Evolutionary conservation across 2,113 vertebrate species (phyloP).

Genomic region (Dryoscopus gambensis): DNA sequence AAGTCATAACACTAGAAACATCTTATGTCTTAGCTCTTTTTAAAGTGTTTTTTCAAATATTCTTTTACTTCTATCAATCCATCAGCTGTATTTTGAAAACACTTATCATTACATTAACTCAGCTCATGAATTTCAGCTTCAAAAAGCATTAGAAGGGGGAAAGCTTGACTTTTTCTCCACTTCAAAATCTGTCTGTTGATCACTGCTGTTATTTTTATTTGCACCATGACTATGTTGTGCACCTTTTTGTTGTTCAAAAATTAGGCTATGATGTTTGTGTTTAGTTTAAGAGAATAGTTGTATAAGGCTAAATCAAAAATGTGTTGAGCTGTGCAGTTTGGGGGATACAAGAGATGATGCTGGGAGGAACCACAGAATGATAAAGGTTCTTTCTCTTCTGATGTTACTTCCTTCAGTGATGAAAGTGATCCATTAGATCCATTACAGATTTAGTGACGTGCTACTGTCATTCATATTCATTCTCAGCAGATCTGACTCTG

Average conservation of each 20-base stretch:
- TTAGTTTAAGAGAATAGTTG: neutral
- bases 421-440: neutral
- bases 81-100: neutral
- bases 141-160: neutral
- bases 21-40: neutral
- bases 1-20: neutral
- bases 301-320: neutral
- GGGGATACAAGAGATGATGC: neutral
- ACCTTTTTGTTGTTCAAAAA: neutral
- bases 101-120: neutral
- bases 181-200: neutral
- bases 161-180: neutral
- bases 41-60: neutral
- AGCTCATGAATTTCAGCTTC: neutral
- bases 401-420: neutral
- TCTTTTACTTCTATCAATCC: neutral
- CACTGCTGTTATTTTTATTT: neutral
- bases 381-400: neutral
- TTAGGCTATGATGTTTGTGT: neutral
- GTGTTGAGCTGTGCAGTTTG: neutral
- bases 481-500: neutral
- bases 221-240: neutral
- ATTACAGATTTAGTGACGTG: neutral
- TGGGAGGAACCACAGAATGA: neutral
- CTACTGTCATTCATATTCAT: neutral